Percentiles rank a stretch among this genome's conserved stretches.
Conservation (phyloP, 2,113 vertebrate species). For the Pterocles burchelli region DNA sequence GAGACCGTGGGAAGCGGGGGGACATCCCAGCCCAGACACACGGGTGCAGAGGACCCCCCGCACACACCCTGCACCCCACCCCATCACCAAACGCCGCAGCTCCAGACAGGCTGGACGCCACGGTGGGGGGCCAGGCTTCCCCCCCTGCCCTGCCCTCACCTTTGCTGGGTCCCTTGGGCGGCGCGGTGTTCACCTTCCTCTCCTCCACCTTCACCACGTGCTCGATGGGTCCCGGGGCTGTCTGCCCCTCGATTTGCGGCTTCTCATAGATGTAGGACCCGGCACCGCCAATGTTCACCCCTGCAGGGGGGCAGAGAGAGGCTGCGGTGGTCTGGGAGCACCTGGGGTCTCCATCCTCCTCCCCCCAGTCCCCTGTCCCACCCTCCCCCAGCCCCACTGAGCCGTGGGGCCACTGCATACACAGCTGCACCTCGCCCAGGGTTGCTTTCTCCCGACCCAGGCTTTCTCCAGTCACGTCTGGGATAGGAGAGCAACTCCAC, state of each 20-base stretch:
- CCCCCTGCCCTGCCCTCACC: slow-evolving; percentile 67
- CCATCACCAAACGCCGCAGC: rapidly evolving
- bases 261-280: slow-evolving; percentile 95
- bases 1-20: not conserved
- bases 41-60: rapidly evolving
- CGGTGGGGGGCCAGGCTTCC: rapidly evolving
- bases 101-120: not conserved
- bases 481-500: slow-evolving; percentile 23
- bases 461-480: not conserved
- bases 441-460: not conserved
- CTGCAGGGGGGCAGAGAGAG: slow-evolving; percentile 61
- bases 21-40: not conserved
- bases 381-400: not conserved
- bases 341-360: rapidly evolving
- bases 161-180: slow-evolving; percentile 86
- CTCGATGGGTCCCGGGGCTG: slow-evolving; percentile 59
- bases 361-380: not conserved
- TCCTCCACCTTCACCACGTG: slow-evolving; percentile 81
- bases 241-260: slow-evolving; percentile 76
- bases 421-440: rapidly evolving
- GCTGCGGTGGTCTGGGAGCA: not conserved
- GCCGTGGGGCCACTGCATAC: not conserved
- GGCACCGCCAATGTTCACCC: slow-evolving; percentile 93
- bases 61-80: not conserved
- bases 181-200: slow-evolving; percentile 68